phyloP scores from a whole-genome alignment of 2,113 vertebrate genomes.

The Asarcornis scutulata region DNA sequence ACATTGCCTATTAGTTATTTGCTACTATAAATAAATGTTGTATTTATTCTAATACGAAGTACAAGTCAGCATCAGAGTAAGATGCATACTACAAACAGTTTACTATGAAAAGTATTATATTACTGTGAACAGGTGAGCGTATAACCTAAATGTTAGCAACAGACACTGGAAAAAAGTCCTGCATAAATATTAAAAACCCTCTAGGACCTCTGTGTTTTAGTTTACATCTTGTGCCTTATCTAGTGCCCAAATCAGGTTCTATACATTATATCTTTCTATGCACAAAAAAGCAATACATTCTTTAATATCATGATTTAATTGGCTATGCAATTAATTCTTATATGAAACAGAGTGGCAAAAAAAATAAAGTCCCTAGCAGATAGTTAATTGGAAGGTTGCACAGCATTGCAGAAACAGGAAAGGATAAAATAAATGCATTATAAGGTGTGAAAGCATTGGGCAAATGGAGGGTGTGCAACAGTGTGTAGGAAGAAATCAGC shows the following conservation, averaged over 20 bases:
- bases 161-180: neutral
- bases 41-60: neutral
- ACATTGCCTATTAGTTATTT: accelerated
- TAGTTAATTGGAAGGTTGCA: neutral
- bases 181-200: neutral
- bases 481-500: neutral
- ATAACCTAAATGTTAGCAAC: accelerated
- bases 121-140: neutral
- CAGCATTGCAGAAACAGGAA: neutral
- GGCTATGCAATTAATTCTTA: neutral
- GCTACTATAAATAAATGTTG: accelerated
- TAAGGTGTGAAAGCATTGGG: neutral
- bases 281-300: neutral
- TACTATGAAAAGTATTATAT: neutral
- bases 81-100: neutral
- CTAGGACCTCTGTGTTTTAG: neutral
- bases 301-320: neutral
- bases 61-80: neutral
- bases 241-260: accelerated
- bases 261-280: neutral
- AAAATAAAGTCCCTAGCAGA: neutral
- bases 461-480: neutral
- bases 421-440: neutral
- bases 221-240: neutral
- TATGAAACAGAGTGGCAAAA: neutral